A percentile compares a stretch with the other conserved stretches of the same genome.
phyloP scores from a whole-genome alignment of 1,140 invertebrate species.

The Coptotermes formosanus region DNA sequence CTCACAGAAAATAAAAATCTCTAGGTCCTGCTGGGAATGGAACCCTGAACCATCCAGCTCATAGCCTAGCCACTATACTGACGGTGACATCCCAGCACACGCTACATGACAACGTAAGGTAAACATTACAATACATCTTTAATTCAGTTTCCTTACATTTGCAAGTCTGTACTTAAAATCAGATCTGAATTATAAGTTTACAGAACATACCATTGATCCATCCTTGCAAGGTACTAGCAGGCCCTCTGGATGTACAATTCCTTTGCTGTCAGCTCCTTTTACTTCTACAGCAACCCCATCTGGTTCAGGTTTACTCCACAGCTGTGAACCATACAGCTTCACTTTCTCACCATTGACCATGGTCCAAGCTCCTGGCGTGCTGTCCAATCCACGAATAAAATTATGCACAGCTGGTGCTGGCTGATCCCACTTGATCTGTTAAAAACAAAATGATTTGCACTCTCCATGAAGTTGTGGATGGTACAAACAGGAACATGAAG shows the following conservation, averaged over 20 bases:
- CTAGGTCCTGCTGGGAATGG: too few species aligned
- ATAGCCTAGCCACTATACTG: too few species aligned
- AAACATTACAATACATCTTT: too few species aligned
- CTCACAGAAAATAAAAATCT: too few species aligned
- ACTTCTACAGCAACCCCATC: conserved; percentile 62
- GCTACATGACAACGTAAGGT: too few species aligned
- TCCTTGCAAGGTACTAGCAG: conserved; percentile 78
- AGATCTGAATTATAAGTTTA: too few species aligned
- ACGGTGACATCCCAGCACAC: too few species aligned
- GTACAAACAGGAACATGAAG: too few species aligned
- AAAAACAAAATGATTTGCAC: not conserved
- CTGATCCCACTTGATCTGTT: conserved; percentile 73
- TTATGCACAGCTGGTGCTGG: conserved; percentile 74
- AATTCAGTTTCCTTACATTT: too few species aligned
- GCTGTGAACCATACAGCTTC: conserved; percentile 74
- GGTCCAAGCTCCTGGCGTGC: conserved; percentile 86
- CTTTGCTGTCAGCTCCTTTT: conserved; percentile 58
- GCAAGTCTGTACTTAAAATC: too few species aligned
- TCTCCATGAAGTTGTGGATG: too few species aligned
- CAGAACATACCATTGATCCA: conserved; percentile 48
- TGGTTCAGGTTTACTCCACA: conserved; percentile 67
- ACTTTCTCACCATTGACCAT: conserved; percentile 65
- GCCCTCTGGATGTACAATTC: conserved; percentile 74
- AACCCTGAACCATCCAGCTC: too few species aligned
- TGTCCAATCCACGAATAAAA: conserved; percentile 92